Evolutionary conservation across 2,113 vertebrate species (phyloP).

Genomic region (Podarcis cretensis): DNA sequence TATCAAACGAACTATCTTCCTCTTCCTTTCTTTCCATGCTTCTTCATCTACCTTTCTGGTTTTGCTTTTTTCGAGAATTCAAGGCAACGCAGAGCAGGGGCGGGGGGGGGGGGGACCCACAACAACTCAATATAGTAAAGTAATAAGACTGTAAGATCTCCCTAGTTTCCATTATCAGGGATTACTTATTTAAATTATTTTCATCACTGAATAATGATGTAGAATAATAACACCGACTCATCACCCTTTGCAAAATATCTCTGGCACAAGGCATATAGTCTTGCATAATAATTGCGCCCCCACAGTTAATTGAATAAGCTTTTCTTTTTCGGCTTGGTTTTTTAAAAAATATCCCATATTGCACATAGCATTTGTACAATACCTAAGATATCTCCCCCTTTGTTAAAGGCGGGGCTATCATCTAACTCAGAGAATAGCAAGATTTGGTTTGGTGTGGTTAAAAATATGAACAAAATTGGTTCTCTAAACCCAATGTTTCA

Average conservation of each 20-base stretch:
- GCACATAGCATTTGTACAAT: background rate
- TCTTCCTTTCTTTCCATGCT: background rate
- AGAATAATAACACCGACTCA: background rate
- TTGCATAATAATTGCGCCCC: background rate
- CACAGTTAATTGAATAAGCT: background rate
- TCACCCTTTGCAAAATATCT: background rate
- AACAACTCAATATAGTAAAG: background rate
- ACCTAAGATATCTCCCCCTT: background rate
- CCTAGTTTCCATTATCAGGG: slow-evolving; percentile 1
- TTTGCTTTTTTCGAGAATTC: background rate
- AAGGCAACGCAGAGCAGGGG: background rate
- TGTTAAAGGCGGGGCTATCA: background rate
- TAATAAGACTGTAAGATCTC: background rate
- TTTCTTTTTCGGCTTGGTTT: background rate
- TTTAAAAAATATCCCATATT: background rate
- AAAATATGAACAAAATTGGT: background rate
- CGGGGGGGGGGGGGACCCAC: background rate
- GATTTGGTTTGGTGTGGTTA: background rate
- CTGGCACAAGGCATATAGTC: slow-evolving; percentile 8
- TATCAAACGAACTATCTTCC: background rate
- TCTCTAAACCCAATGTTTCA: background rate
- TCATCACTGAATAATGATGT: background rate
- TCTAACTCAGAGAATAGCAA: background rate
- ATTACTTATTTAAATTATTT: slow-evolving; percentile 16
- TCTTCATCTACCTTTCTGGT: background rate